Percentiles rank a stretch among this genome's conserved stretches.
Conservation (phyloP, 2,797 vertebrate genomes). For the Catamblyrhynchus diadema region DNA sequence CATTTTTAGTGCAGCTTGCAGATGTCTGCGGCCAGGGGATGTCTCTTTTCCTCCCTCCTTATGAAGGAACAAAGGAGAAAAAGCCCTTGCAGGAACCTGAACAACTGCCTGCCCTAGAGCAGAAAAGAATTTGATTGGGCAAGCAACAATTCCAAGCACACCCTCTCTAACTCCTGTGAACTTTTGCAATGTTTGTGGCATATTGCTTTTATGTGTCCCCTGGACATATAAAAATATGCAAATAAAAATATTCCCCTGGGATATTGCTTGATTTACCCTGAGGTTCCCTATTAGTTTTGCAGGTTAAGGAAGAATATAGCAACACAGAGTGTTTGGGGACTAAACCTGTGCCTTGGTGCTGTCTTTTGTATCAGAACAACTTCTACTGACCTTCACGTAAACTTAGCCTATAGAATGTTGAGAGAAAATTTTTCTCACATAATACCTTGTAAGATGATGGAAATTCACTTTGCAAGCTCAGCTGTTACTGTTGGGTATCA, state of each 20-base stretch:
- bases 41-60: background rate
- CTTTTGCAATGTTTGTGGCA: background rate
- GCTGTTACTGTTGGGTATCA: background rate
- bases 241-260: background rate
- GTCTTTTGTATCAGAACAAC: background rate
- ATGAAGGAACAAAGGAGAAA: background rate
- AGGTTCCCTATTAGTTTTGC: background rate
- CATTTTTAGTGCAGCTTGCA: background rate
- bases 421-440: background rate
- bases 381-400: background rate
- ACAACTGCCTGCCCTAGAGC: fast-evolving
- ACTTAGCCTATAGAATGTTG: background rate
- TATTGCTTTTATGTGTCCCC: background rate
- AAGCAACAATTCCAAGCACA: background rate
- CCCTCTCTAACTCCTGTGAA: background rate
- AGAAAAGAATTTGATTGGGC: background rate
- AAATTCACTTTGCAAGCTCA: background rate
- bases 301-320: background rate
- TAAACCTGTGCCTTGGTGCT: background rate
- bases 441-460: background rate
- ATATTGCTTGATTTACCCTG: background rate
- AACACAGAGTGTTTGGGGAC: background rate
- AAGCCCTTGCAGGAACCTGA: background rate
- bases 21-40: background rate
- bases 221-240: background rate